Conservation (phyloP, 2,888 invertebrate genomes). For the Orthosia gracilis region DNA sequence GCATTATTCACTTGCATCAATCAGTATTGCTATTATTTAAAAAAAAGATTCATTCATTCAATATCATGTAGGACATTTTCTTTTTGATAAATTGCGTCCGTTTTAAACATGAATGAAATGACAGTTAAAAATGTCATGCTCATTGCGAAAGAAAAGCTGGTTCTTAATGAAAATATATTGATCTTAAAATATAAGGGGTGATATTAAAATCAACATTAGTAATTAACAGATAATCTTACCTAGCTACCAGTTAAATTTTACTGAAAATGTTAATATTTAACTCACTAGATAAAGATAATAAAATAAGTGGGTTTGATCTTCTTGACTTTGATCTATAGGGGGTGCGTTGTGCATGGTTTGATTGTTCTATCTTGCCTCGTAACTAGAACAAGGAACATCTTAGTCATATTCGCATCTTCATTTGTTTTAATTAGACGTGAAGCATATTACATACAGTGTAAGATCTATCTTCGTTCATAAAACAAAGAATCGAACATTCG, state of each 20-base stretch:
- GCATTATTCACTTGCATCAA: conserved; percentile 61
- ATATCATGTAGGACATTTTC: conserved; percentile 9
- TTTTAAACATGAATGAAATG: neutral
- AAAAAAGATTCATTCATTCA: conserved; percentile 26
- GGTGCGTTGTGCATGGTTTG: neutral
- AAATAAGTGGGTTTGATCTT: conserved; percentile 1
- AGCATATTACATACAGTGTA: conserved; percentile 36
- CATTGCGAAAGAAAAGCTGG: neutral
- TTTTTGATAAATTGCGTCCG: neutral
- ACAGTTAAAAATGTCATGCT: neutral
- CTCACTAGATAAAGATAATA: neutral
- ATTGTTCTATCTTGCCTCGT: conserved; percentile 7
- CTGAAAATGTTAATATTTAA: conserved; percentile 14
- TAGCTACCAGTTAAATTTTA: neutral
- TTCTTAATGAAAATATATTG: neutral
- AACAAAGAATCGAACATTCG: conserved; percentile 61
- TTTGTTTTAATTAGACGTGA: conserved; percentile 20
- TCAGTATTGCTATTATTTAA: conserved; percentile 33
- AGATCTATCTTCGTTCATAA: conserved; percentile 61
- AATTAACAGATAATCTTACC: neutral
- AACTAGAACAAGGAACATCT: conserved; percentile 19
- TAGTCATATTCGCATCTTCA: conserved; percentile 3
- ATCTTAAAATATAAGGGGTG: neutral
- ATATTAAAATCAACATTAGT: neutral
- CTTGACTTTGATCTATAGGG: too few species aligned